Evolutionary conservation across 2,797 vertebrate species (phyloP).

Genomic region (Perodicticus potto): DNA sequence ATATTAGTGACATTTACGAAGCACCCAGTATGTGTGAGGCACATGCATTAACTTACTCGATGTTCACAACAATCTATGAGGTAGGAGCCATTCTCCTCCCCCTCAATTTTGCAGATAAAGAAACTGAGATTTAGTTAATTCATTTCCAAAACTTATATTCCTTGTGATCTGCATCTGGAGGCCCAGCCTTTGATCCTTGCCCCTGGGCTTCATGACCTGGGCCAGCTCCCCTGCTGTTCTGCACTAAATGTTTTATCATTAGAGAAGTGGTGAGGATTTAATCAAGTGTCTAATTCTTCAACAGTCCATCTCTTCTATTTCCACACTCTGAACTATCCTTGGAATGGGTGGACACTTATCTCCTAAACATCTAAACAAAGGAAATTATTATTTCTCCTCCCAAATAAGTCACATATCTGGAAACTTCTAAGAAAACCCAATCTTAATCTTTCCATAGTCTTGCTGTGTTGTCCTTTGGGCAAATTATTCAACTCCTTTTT

Average conservation of each 20-base stretch:
- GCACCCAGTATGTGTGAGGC: neutral
- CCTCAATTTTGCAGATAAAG: neutral
- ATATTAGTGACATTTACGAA: neutral
- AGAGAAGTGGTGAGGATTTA: neutral
- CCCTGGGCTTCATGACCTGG: too few species aligned
- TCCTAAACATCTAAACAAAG: neutral
- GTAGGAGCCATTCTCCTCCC: neutral
- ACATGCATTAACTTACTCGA: neutral
- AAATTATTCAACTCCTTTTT: neutral
- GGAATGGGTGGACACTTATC: neutral
- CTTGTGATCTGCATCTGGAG: neutral
- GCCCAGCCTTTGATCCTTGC: neutral
- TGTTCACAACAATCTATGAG: too few species aligned
- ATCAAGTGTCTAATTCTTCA: neutral
- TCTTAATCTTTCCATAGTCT: neutral
- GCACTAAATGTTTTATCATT: neutral
- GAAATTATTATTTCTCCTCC: neutral
- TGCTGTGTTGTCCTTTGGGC: neutral
- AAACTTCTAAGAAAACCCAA: neutral
- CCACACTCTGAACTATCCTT: neutral
- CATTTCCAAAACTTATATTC: neutral
- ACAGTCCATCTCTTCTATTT: neutral
- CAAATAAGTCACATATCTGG: neutral
- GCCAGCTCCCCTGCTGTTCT: neutral
- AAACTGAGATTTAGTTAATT: neutral